Evolutionary conservation across 1,140 invertebrate genomes (phyloP).

Genomic region (Drosophila paulistorum): DNA sequence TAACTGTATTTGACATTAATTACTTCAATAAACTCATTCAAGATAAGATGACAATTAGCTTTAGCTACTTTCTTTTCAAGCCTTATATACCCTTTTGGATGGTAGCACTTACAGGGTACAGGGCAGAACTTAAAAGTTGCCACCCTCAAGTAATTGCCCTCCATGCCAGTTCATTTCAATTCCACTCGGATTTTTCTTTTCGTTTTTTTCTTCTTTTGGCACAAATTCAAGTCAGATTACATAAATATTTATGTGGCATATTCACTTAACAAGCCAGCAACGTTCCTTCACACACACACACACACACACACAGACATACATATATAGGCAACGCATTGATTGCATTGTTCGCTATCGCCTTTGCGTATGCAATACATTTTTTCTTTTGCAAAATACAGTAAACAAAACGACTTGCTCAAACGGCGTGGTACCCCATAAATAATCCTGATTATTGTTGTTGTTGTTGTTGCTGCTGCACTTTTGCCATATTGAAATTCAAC

Average conservation of each 20-base stretch:
- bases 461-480: too few species aligned
- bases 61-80: too few species aligned
- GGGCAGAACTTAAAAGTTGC: constrained; percentile 22
- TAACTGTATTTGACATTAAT: too few species aligned
- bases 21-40: too few species aligned
- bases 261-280: constrained; percentile 66
- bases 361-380: constrained; percentile 18
- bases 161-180: constrained; percentile 47
- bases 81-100: too few species aligned
- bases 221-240: constrained; percentile 58
- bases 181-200: constrained; percentile 38
- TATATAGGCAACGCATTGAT: constrained; percentile 35
- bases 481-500: not conserved
- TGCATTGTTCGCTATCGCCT: constrained; percentile 40
- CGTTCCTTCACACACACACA: constrained; percentile 28
- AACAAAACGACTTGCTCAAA: constrained; percentile 38
- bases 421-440: constrained; percentile 7
- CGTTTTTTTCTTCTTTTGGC: constrained; percentile 12
- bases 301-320: not conserved
- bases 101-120: not conserved
- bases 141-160: constrained; percentile 64
- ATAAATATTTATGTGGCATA: constrained; percentile 58
- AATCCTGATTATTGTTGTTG: not conserved
- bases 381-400: constrained; percentile 19
- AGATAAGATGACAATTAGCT: too few species aligned